Evolutionary conservation across 2,797 vertebrate genomes (phyloP), one percentile per base, ranked within the genome.

Genomic region (Cirrhinus molitorella): DNA sequence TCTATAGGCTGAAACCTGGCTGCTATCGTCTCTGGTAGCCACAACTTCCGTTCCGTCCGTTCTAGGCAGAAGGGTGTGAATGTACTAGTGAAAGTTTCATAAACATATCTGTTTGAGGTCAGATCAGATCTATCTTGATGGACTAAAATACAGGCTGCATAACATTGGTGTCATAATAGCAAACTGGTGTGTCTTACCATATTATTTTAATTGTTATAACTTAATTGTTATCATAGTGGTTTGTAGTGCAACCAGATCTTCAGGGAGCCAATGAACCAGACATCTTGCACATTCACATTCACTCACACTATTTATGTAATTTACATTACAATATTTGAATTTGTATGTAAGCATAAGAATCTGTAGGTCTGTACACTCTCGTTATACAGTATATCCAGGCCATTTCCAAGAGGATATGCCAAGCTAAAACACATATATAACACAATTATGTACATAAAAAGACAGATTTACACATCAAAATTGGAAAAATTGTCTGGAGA

Each of bases 381-480:
- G 8, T 40, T 40, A 13, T 37, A 16, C 43, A 25, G 13, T 16
- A 70, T 23, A 25, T 4, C n/a, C 19, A 55, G 7, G 51, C 8
- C n/a, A 23, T 34, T 51, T 7, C 47, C 25, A 14, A 4, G 3
- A 34, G 8, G 8, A 66, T n/a, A 55, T 66, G 63, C 19, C 17
- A 66, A 65, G 25, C 17, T 70, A 28, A n/a, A 51, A 13, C 31
- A 14, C 3, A 6, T 3, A 43, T 67, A 51, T 5, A 37, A 67
- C 28, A 55, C 31, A 55, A 53, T 21, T 68, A 68, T 68, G 11
- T 80, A 80, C 65, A 80, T n/a, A 19, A 37, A n/a, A 19, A 28
- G 3, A 19, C 1, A 81, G 51, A 51, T 81, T 73, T 81, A 81
- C 80, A 81, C 47, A 63, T 23, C 23, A 7, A n/a, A 55, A 65